Percentiles rank a stretch among this genome's conserved stretches.
These are phyloP conservation scores for Fistularia commersonii DNA, from an alignment of 2,797 vertebrate genomes.

Conservation along the genomic window DNA sequence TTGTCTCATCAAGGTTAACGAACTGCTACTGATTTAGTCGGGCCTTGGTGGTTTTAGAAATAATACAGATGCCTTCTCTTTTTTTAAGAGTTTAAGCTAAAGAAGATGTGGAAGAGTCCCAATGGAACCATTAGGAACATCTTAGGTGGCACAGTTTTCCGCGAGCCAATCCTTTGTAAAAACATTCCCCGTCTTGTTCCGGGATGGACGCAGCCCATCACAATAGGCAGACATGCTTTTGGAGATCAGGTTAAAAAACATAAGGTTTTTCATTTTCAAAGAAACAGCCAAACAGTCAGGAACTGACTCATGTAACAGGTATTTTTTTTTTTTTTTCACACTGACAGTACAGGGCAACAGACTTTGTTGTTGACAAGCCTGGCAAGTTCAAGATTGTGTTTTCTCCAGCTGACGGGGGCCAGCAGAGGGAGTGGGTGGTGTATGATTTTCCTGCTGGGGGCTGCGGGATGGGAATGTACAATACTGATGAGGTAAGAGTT, in stretches of 20 bases:
- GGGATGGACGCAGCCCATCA: constrained; percentile 94
- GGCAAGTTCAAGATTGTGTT: constrained; percentile 95
- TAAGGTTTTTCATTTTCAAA: no score
- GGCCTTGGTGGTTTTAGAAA: no score
- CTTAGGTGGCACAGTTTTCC: constrained; percentile 94
- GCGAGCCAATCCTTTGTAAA: constrained; percentile 96
- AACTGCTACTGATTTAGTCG: not conserved
- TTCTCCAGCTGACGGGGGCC: constrained; percentile 83
- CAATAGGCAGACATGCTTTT: constrained; percentile 93
- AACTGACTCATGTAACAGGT: no score
- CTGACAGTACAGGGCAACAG: constrained; percentile 91
- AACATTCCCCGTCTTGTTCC: constrained; percentile 97
- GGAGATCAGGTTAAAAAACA: constrained; percentile 86
- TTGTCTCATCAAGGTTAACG: not conserved
- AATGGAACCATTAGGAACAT: constrained; percentile 98
- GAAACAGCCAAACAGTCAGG: no score
- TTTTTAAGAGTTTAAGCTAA: constrained; percentile 88
- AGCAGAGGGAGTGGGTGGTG: constrained; percentile 90
- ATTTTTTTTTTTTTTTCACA: constrained; percentile 1
- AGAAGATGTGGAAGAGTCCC: constrained; percentile 99
- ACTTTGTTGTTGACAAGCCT: constrained; percentile 86
- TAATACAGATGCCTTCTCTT: no score
- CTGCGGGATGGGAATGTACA: constrained; percentile 99
- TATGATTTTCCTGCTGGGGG: constrained; percentile 89
- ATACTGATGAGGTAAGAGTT: constrained; percentile 87